Base-by-base conservation (phyloP, 2,113 vertebrate genomes). In the Heterotis niloticus region DNA sequence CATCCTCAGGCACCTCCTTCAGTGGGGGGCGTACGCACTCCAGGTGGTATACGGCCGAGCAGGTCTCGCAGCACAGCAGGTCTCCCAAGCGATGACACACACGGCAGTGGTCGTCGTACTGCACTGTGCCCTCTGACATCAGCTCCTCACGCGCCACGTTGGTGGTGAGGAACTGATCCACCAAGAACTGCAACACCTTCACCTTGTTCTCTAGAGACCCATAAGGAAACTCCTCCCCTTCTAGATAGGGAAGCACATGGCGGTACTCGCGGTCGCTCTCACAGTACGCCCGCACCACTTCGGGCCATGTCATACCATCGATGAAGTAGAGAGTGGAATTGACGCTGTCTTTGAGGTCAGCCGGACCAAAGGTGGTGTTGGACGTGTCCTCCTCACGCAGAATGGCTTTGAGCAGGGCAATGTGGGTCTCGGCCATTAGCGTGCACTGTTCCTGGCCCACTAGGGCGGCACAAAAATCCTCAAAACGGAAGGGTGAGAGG, bases 261-360 rank as follows among this genome's bases (percentile, higher is more conserved):
- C 96, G 95, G 87, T 96, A 97, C 87, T 99, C 97, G 64, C 84
- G 89, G 85, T 99, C 98, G 5, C 98, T 99, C 89, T 99, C 97
- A 76, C 98, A 99, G 92, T 99, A 99, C 7, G 96, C 91, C 11
- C 96, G 94, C 86, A 99, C 88, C 85, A 98, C 96, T 91, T 99
- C 98, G 0, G 97, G 95, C 98, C 98, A 99, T 0, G 98, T 96
- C 98, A 99, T 99, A 80, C 98, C 97, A 9, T 99, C 98, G 12
- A 99, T 96, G 89, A 99, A 97, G 85, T 96, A 99, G 78, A 99
- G 90, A 1, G 98, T 99, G 88, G 98, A 99, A 86, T 99, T 96
- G 83, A 97, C 94, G 57, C 97, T 99, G 89, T 99, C 98, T 87
- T 98, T 99, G 85, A 99, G 94, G 87, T 99, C 98, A 29, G 96